These are phyloP conservation scores for Brachirus orientalis DNA, from an alignment of 2,113 vertebrate species.

Conservation along the genomic window DNA sequence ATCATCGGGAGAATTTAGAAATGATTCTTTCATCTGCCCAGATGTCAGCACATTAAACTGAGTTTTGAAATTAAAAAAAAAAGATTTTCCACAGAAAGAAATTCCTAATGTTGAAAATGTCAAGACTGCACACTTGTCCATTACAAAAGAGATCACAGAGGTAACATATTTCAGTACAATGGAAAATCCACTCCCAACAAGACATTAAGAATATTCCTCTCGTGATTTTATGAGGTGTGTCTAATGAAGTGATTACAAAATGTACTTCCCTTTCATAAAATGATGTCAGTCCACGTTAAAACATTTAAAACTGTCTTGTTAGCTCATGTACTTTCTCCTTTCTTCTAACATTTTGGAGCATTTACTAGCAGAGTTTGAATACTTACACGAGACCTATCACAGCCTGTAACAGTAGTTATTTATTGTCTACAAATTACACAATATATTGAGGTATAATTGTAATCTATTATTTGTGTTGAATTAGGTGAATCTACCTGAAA, in stretches of 20 bases:
- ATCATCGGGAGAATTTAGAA: background rate
- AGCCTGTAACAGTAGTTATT: no score
- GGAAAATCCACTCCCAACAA: conserved; percentile 18
- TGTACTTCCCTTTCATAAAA: conserved; percentile 3
- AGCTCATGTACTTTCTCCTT: no score
- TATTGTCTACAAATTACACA: no score
- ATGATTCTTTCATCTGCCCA: background rate
- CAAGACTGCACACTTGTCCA: background rate
- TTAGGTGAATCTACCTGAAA: background rate
- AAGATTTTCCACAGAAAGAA: background rate
- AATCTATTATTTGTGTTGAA: no score
- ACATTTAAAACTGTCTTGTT: no score
- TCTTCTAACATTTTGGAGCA: no score
- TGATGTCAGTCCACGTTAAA: conserved; percentile 3
- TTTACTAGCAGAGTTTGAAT: no score
- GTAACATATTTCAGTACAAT: background rate
- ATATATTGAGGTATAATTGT: no score
- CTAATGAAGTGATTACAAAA: conserved; percentile 27
- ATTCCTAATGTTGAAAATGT: background rate
- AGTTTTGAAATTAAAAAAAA: background rate
- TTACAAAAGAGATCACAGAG: background rate
- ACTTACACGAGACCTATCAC: no score
- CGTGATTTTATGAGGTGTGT: conserved; percentile 24
- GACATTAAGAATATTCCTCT: background rate
- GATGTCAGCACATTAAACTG: background rate